phyloP scores from a whole-genome alignment of 2,113 vertebrate genomes.

The Gambusia affinis region DNA sequence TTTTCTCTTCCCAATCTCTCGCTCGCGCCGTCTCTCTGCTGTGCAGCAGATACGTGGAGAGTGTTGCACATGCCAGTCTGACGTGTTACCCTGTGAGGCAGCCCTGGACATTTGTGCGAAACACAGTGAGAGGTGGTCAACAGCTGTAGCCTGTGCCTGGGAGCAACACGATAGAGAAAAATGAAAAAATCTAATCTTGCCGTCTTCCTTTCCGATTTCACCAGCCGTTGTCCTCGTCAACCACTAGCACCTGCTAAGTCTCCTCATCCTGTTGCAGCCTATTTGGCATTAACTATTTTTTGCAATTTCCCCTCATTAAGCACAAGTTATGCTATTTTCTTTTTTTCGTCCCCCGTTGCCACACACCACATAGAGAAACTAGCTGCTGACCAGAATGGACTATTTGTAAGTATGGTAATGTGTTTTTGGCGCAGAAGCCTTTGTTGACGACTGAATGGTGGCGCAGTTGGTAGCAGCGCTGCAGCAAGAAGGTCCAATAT shows the following conservation, averaged over 20 bases:
- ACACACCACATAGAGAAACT: neutral
- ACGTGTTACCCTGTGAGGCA: slow-evolving; percentile 61
- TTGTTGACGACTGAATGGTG: neutral
- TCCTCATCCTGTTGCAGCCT: slow-evolving; percentile 11
- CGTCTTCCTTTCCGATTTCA: slow-evolving; percentile 54
- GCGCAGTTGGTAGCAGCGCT: too few relatives aligned
- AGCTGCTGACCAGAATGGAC: neutral
- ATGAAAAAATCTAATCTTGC: slow-evolving; percentile 49
- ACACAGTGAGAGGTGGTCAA: slow-evolving; percentile 52
- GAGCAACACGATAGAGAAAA: slow-evolving; percentile 51
- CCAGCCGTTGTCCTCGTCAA: slow-evolving; percentile 55
- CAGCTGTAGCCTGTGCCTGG: slow-evolving; percentile 43
- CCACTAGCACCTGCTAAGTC: slow-evolving; percentile 10
- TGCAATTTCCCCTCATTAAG: neutral
- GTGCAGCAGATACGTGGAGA: slow-evolving; percentile 37
- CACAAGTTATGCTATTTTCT: neutral
- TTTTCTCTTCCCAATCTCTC: slow-evolving; percentile 1
- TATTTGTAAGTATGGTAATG: neutral
- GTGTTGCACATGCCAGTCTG: slow-evolving; percentile 41
- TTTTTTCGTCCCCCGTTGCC: neutral
- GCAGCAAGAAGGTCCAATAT: too few relatives aligned
- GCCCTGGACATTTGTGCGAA: slow-evolving; percentile 51
- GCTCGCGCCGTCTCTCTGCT: slow-evolving; percentile 7
- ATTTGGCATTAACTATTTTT: neutral
- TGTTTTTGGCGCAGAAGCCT: neutral